These are phyloP conservation scores for Scrobipalpa atriplicella DNA, from an alignment of 2,888 invertebrate species.

Conservation along the genomic window DNA sequence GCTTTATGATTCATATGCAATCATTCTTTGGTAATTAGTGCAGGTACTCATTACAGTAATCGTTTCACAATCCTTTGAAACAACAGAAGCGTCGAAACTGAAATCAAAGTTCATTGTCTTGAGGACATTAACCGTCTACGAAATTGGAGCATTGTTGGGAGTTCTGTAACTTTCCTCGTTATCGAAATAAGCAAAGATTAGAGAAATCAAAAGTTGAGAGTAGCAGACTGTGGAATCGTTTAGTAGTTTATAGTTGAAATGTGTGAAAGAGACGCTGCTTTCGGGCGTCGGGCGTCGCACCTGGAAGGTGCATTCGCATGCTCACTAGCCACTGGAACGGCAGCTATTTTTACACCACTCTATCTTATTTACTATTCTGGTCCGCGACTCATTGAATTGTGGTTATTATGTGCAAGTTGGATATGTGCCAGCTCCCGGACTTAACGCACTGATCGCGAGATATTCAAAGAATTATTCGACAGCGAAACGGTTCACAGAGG, in stretches of 20 bases:
- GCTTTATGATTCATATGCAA: not conserved
- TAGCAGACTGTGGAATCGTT: conserved; percentile 27
- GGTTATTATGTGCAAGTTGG: conserved; percentile 83
- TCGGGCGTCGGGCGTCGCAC: conserved; percentile 72
- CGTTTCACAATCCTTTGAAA: conserved; percentile 24
- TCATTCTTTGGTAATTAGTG: conserved; percentile 8
- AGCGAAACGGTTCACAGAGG: conserved; percentile 63
- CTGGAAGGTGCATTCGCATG: conserved; percentile 77
- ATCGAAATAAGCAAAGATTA: conserved; percentile 21
- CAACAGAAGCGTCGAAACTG: conserved; percentile 23
- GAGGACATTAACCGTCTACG: conserved; percentile 30
- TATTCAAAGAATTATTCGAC: conserved; percentile 74
- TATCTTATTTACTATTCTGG: conserved; percentile 83
- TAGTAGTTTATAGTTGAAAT: not conserved
- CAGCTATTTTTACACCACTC: conserved; percentile 80
- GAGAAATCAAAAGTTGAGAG: not conserved
- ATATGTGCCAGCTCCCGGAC: conserved; percentile 73
- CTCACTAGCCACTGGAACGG: conserved; percentile 74
- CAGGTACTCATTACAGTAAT: conserved; percentile 30
- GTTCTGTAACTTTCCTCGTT: conserved; percentile 28
- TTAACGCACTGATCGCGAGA: conserved; percentile 74
- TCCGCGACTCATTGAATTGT: conserved; percentile 82
- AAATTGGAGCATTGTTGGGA: conserved; percentile 24
- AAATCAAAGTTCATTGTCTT: conserved; percentile 32
- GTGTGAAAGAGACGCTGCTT: not conserved